These are phyloP conservation scores for Ranitomeya imitator DNA, from an alignment of 2,113 vertebrate species.

Conservation along the genomic window DNA sequence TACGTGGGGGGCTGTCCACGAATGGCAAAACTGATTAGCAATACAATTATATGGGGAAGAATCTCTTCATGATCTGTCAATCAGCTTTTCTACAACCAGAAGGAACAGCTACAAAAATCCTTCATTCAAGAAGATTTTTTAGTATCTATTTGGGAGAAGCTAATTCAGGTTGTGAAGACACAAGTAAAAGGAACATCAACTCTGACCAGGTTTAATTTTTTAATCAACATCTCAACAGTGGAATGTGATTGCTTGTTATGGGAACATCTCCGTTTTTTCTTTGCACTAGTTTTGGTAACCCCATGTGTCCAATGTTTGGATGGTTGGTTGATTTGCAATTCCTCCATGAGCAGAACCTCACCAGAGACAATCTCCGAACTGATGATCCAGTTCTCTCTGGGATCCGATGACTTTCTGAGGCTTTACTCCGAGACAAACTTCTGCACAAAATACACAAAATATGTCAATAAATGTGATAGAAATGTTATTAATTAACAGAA, in stretches of 20 bases:
- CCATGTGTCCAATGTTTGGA: not conserved
- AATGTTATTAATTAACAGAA: not conserved
- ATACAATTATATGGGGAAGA: too few species aligned
- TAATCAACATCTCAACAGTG: too few species aligned
- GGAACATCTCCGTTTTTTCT: not conserved
- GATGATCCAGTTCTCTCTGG: conserved; percentile 60
- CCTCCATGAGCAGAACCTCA: conserved; percentile 54
- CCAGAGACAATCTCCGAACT: conserved; percentile 60
- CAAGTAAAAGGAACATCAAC: too few species aligned
- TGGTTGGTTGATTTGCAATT: not conserved
- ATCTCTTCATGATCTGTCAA: too few species aligned
- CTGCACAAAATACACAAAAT: conserved; percentile 61
- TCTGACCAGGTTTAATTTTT: not conserved
- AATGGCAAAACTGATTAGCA: too few species aligned
- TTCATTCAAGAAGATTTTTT: too few species aligned
- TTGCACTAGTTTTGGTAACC: not conserved
- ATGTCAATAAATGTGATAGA: not conserved
- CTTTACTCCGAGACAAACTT: conserved; percentile 60
- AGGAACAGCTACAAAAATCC: too few species aligned
- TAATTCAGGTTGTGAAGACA: too few species aligned
- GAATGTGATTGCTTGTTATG: not conserved
- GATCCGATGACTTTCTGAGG: conserved; percentile 58
- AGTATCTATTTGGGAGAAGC: too few species aligned
- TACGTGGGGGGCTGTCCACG: too few species aligned
- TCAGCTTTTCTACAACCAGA: too few species aligned